Base-by-base conservation (phyloP, 2,888 invertebrate species). In the Lypha dubia region DNA sequence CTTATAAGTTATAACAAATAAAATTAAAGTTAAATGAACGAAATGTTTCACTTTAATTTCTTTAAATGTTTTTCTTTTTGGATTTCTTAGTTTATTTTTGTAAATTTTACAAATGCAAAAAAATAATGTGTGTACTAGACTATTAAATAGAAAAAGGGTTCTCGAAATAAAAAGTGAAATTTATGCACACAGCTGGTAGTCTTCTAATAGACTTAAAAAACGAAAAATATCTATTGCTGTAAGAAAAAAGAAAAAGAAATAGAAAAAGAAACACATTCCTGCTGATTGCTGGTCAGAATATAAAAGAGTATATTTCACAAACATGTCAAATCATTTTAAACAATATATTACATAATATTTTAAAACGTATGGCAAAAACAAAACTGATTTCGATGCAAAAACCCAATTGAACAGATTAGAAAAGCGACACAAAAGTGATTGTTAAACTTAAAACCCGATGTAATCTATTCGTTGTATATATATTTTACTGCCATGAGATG, bases 101-200 rank as follows among this genome's bases (percentile, higher is more conserved):
- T 67, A 41, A 58, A 67, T n/a, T 67, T 49, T 67, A 28, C 70
- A 65, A 73, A 63, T 28, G 49, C 44, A 75, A 75, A 56, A 75
- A 62, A 81, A n/a, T n/a, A n/a, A n/a, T n/a, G n/a, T 70, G 68
- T 76, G 46, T 63, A 65, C 70, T 11, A 81, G 81, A 81, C 81
- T 76, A 81, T 76, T 51, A 63, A 81, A 70, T 70, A 11, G 75
- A 70, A 68, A n/a, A 46, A 79, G 8, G 60, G 67, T 73, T 80
- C 67, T 71, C 28, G 63, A 85, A 84, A 77, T 86, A 86, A 88
- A 87, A 87, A 87, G 87, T 86, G 86, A 88, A 88, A 88, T 87
- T 87, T 86, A 88, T 87, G 87, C 86, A 82, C 86, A 87, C 89
- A 90, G 88, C 89, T 89, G 90, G 89, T 87, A 84, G 85, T 84